Evolutionary conservation across 1,140 invertebrate species (phyloP).

Genomic region (Drosophila triauraria): DNA sequence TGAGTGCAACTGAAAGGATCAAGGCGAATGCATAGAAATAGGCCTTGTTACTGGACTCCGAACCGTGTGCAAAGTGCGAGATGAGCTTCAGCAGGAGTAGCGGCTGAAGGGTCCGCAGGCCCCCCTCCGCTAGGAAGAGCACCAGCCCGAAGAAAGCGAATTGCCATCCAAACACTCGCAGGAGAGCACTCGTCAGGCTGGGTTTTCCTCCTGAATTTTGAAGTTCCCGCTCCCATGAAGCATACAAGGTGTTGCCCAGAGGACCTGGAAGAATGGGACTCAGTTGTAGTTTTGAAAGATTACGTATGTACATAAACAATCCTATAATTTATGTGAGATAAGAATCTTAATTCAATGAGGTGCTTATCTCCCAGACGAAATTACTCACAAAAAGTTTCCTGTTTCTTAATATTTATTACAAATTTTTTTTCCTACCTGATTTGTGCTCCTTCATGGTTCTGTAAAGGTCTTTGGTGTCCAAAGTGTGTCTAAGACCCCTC

Average conservation of each 20-base stretch:
- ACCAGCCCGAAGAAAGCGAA: conserved; percentile 66
- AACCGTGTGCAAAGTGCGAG: conserved; percentile 86
- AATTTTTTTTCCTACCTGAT: conserved; percentile 75
- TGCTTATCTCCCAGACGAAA: background rate
- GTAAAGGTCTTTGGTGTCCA: conserved; percentile 87
- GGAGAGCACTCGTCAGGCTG: conserved; percentile 56
- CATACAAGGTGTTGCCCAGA: conserved; percentile 64
- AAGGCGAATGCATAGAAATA: conserved; percentile 89
- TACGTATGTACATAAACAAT: background rate
- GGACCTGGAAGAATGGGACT: conserved; percentile 45
- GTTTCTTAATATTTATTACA: too few species aligned
- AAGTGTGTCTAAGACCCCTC: conserved; percentile 85
- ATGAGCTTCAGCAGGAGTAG: conserved; percentile 90
- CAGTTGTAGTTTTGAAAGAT: background rate
- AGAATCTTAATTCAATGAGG: background rate
- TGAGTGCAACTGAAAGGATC: conserved; percentile 88
- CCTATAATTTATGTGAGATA: background rate
- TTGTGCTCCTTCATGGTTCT: conserved; percentile 87
- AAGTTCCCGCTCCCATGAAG: conserved; percentile 65
- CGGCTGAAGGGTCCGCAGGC: conserved; percentile 88
- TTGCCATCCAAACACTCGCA: conserved; percentile 67
- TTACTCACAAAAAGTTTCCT: background rate
- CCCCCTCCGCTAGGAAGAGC: conserved; percentile 65
- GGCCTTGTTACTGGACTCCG: conserved; percentile 86
- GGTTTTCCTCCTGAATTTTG: conserved; percentile 47